Conservation (phyloP, 2,113 vertebrate genomes). For the Labrus mixtus region DNA sequence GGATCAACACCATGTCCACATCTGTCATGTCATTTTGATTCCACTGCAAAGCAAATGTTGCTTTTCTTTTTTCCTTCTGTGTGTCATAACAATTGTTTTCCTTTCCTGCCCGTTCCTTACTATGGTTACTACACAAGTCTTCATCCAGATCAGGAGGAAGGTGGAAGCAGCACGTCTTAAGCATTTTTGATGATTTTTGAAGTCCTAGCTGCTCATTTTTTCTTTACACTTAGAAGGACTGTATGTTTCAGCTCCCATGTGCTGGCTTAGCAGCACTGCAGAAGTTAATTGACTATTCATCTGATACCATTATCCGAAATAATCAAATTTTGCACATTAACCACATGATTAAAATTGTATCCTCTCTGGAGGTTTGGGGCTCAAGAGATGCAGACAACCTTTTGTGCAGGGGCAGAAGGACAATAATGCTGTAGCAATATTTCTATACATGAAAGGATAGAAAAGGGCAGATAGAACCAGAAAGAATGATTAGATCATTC, state of each 20-base stretch:
- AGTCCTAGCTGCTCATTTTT: background rate
- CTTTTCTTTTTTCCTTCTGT: background rate
- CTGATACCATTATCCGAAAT: constrained; percentile 38
- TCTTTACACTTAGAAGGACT: background rate
- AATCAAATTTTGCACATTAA: constrained; percentile 37
- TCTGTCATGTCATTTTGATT: constrained; percentile 30
- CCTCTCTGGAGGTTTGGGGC: constrained; percentile 15
- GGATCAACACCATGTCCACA: constrained; percentile 9
- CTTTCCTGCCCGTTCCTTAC: no score
- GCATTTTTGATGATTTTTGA: no score
- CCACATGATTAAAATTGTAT: constrained; percentile 26
- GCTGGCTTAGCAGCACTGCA: background rate
- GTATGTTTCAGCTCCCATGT: background rate
- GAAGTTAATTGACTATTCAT: constrained; percentile 25
- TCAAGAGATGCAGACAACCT: background rate
- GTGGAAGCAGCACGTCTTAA: background rate
- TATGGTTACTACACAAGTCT: constrained; percentile 22
- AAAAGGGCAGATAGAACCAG: no score
- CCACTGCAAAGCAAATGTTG: constrained; percentile 22
- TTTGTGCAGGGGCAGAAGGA: background rate
- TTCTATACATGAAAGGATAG: no score
- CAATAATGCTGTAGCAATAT: no score
- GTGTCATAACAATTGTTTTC: no score
- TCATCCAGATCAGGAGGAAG: constrained; percentile 20
- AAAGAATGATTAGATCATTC: no score